These are phyloP conservation scores for Pissodes strobi DNA, from an alignment of 1,140 invertebrate genomes.

Conservation along the genomic window DNA sequence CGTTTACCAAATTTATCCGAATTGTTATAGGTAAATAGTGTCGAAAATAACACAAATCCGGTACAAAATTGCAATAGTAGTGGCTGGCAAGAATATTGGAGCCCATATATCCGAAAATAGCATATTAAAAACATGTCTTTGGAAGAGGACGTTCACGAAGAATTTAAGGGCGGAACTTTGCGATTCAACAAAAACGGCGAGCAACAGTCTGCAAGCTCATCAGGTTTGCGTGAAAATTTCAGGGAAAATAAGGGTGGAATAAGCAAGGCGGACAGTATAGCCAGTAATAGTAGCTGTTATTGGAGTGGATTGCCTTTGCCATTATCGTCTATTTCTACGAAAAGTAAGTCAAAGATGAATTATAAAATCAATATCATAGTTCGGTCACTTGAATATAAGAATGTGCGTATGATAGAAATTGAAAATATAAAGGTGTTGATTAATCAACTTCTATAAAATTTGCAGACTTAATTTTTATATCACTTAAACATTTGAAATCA, in stretches of 20 bases:
- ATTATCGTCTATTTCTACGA: constrained; percentile 43
- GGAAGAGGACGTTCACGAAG: constrained; percentile 49
- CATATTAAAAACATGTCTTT: constrained; percentile 39
- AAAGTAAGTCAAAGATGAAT: constrained; percentile 38
- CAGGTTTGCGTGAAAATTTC: constrained; percentile 29
- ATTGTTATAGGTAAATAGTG: not conserved
- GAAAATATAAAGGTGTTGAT: too few relatives aligned
- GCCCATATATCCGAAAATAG: not conserved
- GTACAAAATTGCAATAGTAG: not conserved
- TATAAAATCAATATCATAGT: not conserved
- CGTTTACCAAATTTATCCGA: not conserved
- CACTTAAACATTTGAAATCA: too few relatives aligned
- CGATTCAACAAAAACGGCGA: constrained; percentile 39
- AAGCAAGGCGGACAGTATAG: constrained; percentile 34
- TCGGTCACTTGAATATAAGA: not conserved
- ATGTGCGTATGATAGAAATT: too few relatives aligned
- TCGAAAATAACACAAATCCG: constrained; percentile 4
- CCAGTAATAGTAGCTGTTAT: constrained; percentile 42
- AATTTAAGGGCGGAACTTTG: constrained; percentile 51
- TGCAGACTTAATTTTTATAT: too few relatives aligned
- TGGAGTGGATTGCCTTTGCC: constrained; percentile 46
- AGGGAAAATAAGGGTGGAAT: constrained; percentile 29
- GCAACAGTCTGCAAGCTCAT: constrained; percentile 33
- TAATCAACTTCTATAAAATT: too few relatives aligned
- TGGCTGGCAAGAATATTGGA: not conserved